These are phyloP conservation scores for Dipodomys merriami DNA, from an alignment of 2,113 vertebrate species.

Conservation along the genomic window DNA sequence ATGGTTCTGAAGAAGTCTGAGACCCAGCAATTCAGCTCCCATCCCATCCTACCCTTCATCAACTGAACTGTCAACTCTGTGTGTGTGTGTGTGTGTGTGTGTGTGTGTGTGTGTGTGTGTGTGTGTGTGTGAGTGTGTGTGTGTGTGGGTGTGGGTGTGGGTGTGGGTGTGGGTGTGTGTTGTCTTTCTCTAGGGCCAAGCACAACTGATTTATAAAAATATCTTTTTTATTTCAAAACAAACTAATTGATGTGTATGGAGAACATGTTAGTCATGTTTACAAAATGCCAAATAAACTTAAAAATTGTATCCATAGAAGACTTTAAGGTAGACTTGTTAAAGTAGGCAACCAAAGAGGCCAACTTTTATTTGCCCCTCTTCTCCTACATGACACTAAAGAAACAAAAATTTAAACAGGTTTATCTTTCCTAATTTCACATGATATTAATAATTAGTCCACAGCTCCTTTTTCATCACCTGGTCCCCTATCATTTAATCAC, in stretches of 20 bases:
- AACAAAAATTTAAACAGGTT: neutral
- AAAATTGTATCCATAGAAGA: conserved; percentile 47
- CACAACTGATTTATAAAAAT: conserved; percentile 68
- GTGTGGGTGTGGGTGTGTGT: neutral
- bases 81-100: neutral
- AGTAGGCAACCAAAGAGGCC: neutral
- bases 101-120: neutral
- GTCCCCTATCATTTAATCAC: neutral
- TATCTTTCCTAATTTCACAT: conserved; percentile 20
- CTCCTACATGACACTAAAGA: neutral
- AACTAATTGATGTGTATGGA: conserved; percentile 56
- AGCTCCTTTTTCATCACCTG: neutral
- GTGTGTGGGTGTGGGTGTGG: neutral
- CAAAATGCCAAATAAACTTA: conserved; percentile 66
- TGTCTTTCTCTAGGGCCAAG: conserved; percentile 58
- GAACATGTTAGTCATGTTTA: conserved; percentile 61
- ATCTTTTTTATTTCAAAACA: conserved; percentile 58
- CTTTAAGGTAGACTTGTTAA: neutral
- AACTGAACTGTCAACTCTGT: neutral
- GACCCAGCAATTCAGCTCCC: neutral
- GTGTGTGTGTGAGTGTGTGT: neutral
- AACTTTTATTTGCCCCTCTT: neutral
- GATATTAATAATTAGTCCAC: neutral
- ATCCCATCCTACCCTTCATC: conserved; percentile 55
- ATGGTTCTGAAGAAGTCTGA: neutral